These are phyloP conservation scores for Geothlypis trichas DNA, from an alignment of 2,113 vertebrate genomes.

Conservation along the genomic window DNA sequence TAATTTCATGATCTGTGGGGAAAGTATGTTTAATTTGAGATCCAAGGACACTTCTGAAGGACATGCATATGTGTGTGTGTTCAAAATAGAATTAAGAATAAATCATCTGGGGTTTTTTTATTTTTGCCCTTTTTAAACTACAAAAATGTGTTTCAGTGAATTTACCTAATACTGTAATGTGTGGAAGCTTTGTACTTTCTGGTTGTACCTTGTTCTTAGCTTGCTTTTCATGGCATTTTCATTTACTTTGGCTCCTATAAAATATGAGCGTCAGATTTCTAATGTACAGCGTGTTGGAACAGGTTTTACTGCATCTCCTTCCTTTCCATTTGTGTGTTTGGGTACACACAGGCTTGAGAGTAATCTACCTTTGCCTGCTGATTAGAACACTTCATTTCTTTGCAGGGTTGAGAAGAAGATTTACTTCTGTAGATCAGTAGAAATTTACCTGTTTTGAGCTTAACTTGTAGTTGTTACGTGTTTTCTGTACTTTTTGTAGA, in stretches of 20 bases:
- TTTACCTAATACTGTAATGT: background rate
- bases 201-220: background rate
- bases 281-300: background rate
- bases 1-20: background rate
- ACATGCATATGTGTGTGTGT: background rate
- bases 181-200: background rate
- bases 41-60: background rate
- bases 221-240: background rate
- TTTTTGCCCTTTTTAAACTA: background rate
- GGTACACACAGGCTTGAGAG: background rate
- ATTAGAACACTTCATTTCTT: background rate
- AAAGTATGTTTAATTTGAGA: background rate
- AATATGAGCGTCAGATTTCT: background rate
- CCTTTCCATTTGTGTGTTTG: background rate
- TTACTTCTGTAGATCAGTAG: background rate
- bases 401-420: background rate
- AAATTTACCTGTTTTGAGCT: background rate
- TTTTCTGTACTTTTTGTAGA: background rate
- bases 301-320: constrained; percentile 28
- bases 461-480: background rate
- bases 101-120: background rate
- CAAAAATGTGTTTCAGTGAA: background rate
- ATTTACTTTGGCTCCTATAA: background rate
- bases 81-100: background rate
- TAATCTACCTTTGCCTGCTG: background rate